A percentile compares a stretch with the other conserved stretches of the same genome.
Evolutionary conservation across 2,888 invertebrate species (phyloP).

Genomic region (Eupithecia centaureata): DNA sequence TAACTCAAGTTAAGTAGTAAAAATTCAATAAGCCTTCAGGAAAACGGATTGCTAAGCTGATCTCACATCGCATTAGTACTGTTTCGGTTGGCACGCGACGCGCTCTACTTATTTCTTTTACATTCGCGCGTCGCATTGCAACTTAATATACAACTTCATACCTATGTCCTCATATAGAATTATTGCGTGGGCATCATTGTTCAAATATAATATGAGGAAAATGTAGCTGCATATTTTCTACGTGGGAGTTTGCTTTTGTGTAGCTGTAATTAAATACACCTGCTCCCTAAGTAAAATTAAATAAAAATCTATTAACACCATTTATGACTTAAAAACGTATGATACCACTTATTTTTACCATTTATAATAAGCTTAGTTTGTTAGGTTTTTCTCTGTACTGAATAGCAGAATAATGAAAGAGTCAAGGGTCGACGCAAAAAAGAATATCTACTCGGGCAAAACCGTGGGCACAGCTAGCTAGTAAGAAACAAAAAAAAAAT

Average conservation of each 20-base stretch:
- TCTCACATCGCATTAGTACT: slow-evolving; percentile 10
- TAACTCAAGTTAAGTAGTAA: background rate
- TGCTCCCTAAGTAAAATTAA: too few species aligned
- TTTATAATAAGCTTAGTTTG: too few species aligned
- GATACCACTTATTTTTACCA: too few species aligned
- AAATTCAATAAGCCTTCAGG: slow-evolving; percentile 4
- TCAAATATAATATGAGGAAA: background rate
- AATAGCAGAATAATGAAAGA: too few species aligned
- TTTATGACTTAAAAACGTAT: too few species aligned
- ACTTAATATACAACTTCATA: background rate
- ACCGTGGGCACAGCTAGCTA: too few species aligned
- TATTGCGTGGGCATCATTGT: background rate
- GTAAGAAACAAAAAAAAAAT: too few species aligned
- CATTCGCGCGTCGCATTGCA: slow-evolving; percentile 1
- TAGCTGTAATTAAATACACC: background rate
- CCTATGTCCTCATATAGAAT: background rate
- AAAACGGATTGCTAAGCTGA: background rate
- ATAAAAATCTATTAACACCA: too few species aligned
- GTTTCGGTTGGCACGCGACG: slow-evolving; percentile 9
- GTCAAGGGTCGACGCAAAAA: too few species aligned
- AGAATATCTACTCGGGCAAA: too few species aligned
- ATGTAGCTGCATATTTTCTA: background rate
- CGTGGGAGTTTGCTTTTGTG: background rate
- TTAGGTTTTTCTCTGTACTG: too few species aligned
- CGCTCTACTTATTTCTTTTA: slow-evolving; percentile 16